Conservation (phyloP, 1,140 invertebrate species). For the Nymphalis io region DNA sequence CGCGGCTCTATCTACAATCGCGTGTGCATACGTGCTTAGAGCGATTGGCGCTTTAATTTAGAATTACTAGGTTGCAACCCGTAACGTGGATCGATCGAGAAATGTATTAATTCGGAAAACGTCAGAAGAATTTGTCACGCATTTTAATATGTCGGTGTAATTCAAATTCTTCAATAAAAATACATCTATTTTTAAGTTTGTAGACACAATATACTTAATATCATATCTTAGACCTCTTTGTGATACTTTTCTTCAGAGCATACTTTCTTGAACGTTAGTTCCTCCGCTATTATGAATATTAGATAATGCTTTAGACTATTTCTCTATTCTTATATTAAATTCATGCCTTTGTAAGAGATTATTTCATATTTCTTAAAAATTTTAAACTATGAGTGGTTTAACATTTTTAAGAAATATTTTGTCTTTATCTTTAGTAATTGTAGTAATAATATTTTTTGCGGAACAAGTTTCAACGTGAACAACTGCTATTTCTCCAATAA, state of each 20-base stretch:
- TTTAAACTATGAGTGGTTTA: background rate
- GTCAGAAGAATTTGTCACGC: slow-evolving; percentile 12
- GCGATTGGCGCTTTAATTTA: slow-evolving; percentile 47
- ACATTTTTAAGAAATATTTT: too few relatives aligned
- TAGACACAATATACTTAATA: background rate
- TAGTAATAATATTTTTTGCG: too few relatives aligned
- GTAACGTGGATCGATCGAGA: slow-evolving; percentile 30
- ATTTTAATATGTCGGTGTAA: background rate
- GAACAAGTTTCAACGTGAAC: too few relatives aligned
- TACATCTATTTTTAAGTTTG: background rate
- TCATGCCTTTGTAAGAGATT: background rate
- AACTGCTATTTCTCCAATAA: too few relatives aligned
- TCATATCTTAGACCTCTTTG: background rate
- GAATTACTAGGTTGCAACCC: slow-evolving; percentile 46
- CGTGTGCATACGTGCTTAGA: slow-evolving; percentile 43
- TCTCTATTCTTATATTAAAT: background rate
- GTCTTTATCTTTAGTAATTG: too few relatives aligned
- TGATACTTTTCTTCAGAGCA: background rate
- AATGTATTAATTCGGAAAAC: slow-evolving; percentile 38
- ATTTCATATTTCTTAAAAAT: background rate
- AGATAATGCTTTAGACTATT: slow-evolving; percentile 3
- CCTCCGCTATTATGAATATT: slow-evolving; percentile 1
- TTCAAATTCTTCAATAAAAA: background rate
- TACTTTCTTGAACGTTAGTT: slow-evolving; percentile 1
- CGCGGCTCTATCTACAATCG: slow-evolving; percentile 44